Conservation (phyloP, 2,797 vertebrate species). For the Mus spretus region DNA sequence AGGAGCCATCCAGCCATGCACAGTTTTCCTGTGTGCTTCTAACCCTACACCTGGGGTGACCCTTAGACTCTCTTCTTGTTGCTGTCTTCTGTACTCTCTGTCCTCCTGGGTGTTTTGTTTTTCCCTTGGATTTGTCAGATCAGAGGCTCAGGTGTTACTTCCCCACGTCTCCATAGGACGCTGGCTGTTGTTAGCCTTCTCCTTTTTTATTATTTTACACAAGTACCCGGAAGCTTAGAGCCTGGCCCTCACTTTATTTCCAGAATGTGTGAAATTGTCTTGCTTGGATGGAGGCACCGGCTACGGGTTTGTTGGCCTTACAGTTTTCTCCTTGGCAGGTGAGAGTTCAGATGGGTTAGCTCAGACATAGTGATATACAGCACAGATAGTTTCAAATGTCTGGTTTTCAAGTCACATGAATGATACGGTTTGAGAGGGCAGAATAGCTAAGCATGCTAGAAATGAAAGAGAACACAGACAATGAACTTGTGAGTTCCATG, state of each 20-base stretch:
- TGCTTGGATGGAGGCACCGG: not conserved
- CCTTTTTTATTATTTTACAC: conserved; percentile 49
- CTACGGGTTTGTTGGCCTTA: not conserved
- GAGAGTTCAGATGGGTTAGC: not conserved
- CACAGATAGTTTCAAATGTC: not conserved
- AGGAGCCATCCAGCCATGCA: not conserved
- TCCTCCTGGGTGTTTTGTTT: conserved; percentile 47
- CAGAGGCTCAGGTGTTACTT: conserved; percentile 33
- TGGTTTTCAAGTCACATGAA: not conserved
- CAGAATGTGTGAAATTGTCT: not conserved
- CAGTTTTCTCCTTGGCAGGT: not conserved
- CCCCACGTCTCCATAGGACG: not conserved
- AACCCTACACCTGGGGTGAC: not conserved
- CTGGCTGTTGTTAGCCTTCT: conserved; percentile 39
- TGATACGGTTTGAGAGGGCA: not conserved
- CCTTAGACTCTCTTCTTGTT: conserved; percentile 6
- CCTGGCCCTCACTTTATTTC: conserved; percentile 42
- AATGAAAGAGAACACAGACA: not conserved
- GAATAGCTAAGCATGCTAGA: not conserved
- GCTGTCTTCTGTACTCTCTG: conserved; percentile 35
- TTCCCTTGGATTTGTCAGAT: conserved; percentile 59
- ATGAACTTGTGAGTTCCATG: not conserved
- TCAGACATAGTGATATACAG: not conserved
- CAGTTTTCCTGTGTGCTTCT: conserved; percentile 34
- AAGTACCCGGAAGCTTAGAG: conserved; percentile 31